These are phyloP conservation scores for Lithophane ornitopus DNA, from an alignment of 2,888 invertebrate species.

Conservation along the genomic window DNA sequence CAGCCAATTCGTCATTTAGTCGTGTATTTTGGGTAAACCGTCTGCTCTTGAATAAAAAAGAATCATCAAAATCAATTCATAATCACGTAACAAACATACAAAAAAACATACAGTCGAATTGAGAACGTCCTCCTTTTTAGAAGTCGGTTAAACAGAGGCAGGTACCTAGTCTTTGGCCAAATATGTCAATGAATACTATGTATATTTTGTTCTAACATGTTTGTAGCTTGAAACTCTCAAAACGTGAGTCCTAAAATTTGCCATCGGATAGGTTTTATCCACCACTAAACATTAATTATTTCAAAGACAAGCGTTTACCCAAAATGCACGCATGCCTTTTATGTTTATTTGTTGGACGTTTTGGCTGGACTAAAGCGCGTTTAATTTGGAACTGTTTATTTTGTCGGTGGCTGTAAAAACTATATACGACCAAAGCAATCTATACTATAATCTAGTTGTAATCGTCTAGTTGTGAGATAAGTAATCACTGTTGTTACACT, in stretches of 20 bases:
- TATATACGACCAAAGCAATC: constrained; percentile 84
- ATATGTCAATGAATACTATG: background rate
- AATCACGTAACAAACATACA: too few relatives aligned
- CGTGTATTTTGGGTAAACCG: constrained; percentile 45
- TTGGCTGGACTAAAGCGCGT: constrained; percentile 53
- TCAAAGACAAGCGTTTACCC: constrained; percentile 10
- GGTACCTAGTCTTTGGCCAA: background rate
- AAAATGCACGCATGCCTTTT: constrained; percentile 32
- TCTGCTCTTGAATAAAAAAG: background rate
- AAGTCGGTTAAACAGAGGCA: background rate
- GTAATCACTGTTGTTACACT: constrained; percentile 66
- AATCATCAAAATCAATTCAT: too few relatives aligned
- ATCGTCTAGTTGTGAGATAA: constrained; percentile 68
- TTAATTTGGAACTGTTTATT: constrained; percentile 56
- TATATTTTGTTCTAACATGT: background rate
- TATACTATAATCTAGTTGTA: constrained; percentile 77
- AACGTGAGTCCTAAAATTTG: background rate
- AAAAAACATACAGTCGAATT: too few relatives aligned
- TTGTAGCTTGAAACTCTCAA: background rate
- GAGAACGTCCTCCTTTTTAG: too few relatives aligned
- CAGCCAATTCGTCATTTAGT: constrained; percentile 16
- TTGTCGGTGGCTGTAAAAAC: constrained; percentile 72
- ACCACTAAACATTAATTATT: background rate
- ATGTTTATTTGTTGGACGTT: constrained; percentile 37
- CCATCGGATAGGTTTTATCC: background rate